Conservation (phyloP, 2,797 vertebrate genomes). For the Caiman crocodilus region DNA sequence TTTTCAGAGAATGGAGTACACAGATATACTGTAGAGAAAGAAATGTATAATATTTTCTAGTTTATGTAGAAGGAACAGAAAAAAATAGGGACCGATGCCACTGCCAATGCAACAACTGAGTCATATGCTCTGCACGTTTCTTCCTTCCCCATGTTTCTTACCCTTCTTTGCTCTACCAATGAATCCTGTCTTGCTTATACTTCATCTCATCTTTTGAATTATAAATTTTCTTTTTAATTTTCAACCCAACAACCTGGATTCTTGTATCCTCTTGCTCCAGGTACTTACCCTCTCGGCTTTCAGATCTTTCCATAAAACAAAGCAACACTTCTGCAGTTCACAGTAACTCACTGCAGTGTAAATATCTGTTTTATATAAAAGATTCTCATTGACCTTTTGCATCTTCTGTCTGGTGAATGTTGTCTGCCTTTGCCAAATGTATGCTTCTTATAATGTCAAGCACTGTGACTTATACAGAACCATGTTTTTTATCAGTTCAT, state of each 20-base stretch:
- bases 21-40: background rate
- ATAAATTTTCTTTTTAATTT: background rate
- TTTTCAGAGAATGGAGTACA: background rate
- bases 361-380: background rate
- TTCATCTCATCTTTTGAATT: background rate
- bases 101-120: background rate
- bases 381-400: background rate
- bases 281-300: background rate
- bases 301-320: background rate
- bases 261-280: background rate
- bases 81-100: background rate
- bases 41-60: background rate
- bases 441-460: background rate
- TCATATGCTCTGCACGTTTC: background rate
- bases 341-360: background rate
- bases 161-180: background rate
- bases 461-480: background rate
- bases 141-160: background rate
- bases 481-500: background rate
- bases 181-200: background rate
- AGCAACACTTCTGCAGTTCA: background rate
- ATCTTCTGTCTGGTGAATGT: background rate
- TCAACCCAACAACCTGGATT: background rate
- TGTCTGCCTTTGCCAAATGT: background rate
- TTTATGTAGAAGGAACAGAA: slow-evolving; percentile 14